phyloP scores from a whole-genome alignment of 2,797 vertebrate species.

The Falco biarmicus region DNA sequence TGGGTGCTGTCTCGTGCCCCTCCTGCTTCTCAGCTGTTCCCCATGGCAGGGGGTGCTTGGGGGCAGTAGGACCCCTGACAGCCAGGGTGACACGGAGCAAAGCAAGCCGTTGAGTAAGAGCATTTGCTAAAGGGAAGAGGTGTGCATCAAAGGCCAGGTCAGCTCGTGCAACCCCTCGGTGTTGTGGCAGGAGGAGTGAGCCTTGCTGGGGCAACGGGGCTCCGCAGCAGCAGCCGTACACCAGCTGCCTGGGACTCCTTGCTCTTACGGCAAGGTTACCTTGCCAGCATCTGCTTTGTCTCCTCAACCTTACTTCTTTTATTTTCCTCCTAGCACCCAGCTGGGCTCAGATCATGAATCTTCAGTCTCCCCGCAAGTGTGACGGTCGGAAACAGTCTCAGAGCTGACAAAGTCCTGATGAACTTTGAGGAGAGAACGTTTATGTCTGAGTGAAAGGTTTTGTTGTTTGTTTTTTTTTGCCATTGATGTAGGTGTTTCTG shows the following conservation, averaged over 20 bases:
- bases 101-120: neutral
- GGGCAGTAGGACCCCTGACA: neutral
- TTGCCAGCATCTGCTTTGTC: neutral
- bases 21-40: neutral
- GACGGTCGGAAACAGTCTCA: accelerated
- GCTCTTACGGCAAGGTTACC: neutral
- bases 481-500: neutral
- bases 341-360: neutral
- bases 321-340: neutral
- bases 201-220: neutral
- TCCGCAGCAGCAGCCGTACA: neutral
- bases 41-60: neutral
- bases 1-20: neutral
- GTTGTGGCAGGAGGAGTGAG: neutral
- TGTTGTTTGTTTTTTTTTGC: neutral
- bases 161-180: accelerated
- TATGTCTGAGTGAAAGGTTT: accelerated
- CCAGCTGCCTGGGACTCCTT: neutral
- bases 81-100: neutral
- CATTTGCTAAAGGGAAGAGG: neutral
- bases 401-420: neutral
- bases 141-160: accelerated
- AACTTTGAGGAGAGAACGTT: neutral
- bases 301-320: accelerated
- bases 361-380: accelerated